These are phyloP conservation scores for Ridgeia piscesae DNA, from an alignment of 1,140 invertebrate genomes.

Conservation along the genomic window DNA sequence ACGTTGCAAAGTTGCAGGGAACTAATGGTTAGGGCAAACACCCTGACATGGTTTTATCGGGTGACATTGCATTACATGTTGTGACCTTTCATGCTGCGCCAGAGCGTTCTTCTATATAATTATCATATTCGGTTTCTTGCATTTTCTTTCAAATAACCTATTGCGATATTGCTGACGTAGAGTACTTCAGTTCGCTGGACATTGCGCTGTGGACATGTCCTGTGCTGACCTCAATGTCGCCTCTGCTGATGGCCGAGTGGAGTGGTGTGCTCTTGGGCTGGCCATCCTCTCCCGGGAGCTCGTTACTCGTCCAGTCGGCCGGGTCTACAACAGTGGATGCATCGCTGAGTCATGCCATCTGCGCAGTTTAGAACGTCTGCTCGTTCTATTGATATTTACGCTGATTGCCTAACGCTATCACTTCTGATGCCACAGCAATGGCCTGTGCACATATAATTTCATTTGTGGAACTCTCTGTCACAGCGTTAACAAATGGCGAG, in stretches of 20 bases:
- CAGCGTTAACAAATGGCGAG: neutral
- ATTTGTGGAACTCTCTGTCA: neutral
- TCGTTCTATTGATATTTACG: neutral
- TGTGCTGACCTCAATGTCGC: neutral
- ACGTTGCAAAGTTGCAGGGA: too few species aligned
- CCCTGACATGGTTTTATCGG: neutral
- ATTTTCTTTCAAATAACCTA: neutral
- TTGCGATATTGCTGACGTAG: neutral
- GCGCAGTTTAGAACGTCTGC: neutral
- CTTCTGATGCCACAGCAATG: neutral
- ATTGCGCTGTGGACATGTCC: neutral
- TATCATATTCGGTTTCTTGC: too few species aligned
- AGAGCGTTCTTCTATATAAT: neutral
- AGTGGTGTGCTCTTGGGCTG: neutral
- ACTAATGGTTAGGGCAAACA: too few species aligned
- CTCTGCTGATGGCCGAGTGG: neutral
- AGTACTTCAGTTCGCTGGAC: neutral
- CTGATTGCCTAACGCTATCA: neutral
- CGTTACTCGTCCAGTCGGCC: neutral
- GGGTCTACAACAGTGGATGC: neutral
- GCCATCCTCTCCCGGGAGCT: neutral
- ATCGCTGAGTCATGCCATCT: neutral
- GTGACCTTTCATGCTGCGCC: neutral
- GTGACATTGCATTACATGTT: too few species aligned
- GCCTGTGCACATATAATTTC: neutral